phyloP scores from a whole-genome alignment of 2,888 invertebrate genomes.

The Dendrolimus pini region DNA sequence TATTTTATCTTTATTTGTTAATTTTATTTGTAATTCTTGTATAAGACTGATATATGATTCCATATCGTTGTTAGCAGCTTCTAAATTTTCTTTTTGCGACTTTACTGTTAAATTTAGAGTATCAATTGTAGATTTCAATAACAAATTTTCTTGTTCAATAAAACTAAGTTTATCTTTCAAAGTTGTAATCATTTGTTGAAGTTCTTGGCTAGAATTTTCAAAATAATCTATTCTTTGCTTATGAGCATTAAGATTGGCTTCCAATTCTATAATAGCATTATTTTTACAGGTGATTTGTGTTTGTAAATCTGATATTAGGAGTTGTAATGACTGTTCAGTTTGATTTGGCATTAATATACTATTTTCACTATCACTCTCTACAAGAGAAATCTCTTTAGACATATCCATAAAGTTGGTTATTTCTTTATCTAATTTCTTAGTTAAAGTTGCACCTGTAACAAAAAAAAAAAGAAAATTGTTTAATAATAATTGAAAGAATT shows the following conservation, averaged over 20 bases:
- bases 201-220: constrained; percentile 38
- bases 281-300: constrained; percentile 36
- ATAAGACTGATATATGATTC: constrained; percentile 45
- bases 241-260: constrained; percentile 35
- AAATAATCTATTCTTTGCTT: constrained; percentile 37
- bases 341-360: constrained; percentile 33
- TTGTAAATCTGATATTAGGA: constrained; percentile 31
- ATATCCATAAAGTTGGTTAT: constrained; percentile 41
- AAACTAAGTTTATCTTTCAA: constrained; percentile 34
- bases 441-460: constrained; percentile 29
- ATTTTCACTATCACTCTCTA: constrained; percentile 48
- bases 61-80: constrained; percentile 37
- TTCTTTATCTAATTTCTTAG: constrained; percentile 30
- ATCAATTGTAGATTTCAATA: constrained; percentile 41
- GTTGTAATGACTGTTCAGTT: constrained; percentile 27
- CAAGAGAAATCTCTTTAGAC: constrained; percentile 49
- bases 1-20: constrained; percentile 32
- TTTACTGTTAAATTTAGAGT: constrained; percentile 44
- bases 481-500: no score
- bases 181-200: constrained; percentile 30
- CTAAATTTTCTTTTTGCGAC: constrained; percentile 38
- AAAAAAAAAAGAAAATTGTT: constrained; percentile 7
- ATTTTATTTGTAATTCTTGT: constrained; percentile 46
- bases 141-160: constrained; percentile 41
- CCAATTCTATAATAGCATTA: constrained; percentile 37